Evolutionary conservation across 2,888 invertebrate species (phyloP), one percentile per base, ranked within the genome.

Genomic region (Thera britannica): DNA sequence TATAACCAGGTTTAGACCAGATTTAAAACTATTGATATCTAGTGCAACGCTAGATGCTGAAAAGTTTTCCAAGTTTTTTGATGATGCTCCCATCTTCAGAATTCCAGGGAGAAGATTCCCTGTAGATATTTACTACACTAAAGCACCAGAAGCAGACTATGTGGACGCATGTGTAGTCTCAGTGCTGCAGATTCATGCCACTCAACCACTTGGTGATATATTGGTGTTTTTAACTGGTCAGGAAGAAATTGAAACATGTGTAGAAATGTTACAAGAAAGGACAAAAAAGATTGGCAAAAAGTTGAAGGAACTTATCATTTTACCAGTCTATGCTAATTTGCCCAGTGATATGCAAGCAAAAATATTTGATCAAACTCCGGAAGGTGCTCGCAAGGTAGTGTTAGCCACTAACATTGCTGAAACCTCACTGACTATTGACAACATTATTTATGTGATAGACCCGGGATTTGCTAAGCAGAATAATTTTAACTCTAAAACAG

Each of bases 381-480:
- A 97, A 7, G 98, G 98, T 72, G 98, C 99, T 0, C 95, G 99
- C 71, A 99, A 99, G 94, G 98, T 99, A 9, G 97, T 99, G 7
- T 90, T 99, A 57, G 99, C 99, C 0, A 99, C 99, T 23, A 99
- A 99, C 84, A 99, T 99, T 81, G 99, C 99, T 0, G 99, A 99
- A 94, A 99, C 99, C 0, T 99, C 99, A 2, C 93, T 99, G 46
- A 99, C 99, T 0, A 99, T 99, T 77, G 99, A 99, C 86, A 99
- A 99, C 80, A 99, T 99, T 73, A 97, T 98, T 71, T 99, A 98
- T 90, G 99, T 99, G 0, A 99, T 99, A 75, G 99, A 99, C 93
- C 99, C 99, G n/a, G 99, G 99, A 0, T 99, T 99, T 93, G 98
- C 98, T 58, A 99, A 99, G 87, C 99, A 99, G 90, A 99, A 99